These are phyloP conservation scores for Spongilla lacustris DNA, from an alignment of 37 sponge, comb jelly and placozoan species.

Conservation along the genomic window DNA sequence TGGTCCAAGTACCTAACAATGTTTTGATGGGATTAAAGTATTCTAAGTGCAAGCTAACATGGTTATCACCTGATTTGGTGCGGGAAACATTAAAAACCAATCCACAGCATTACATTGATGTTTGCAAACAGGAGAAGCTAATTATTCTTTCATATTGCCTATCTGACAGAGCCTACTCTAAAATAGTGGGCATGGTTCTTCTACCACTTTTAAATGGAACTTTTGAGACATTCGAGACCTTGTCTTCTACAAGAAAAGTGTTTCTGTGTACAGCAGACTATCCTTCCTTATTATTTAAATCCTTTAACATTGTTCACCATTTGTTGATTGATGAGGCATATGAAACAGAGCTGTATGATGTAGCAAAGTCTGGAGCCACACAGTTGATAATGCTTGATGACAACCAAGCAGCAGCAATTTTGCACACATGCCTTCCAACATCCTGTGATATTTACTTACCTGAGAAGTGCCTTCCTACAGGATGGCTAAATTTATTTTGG, in stretches of 20 bases:
- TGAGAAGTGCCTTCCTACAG: background rate
- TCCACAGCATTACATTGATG: background rate
- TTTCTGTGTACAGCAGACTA: background rate
- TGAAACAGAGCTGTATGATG: background rate
- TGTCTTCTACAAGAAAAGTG: background rate
- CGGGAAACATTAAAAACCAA: background rate
- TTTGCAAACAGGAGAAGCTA: background rate
- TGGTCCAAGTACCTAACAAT: background rate
- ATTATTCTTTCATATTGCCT: slow-evolving; percentile 11
- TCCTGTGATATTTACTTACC: background rate
- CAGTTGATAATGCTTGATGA: background rate
- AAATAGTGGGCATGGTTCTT: background rate
- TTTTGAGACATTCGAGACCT: background rate
- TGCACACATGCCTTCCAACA: background rate
- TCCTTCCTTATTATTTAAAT: background rate
- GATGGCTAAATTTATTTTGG: slow-evolving; percentile 4
- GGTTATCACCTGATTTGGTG: background rate
- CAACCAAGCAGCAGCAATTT: background rate
- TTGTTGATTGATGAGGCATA: background rate
- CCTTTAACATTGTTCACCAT: background rate
- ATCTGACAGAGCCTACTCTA: background rate
- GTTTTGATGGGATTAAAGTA: slow-evolving; percentile 7
- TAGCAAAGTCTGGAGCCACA: background rate
- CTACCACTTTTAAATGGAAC: slow-evolving; percentile 3
- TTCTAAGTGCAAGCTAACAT: background rate